Conservation (phyloP, 2,888 invertebrate genomes). For the Standfussiana lucernea region DNA sequence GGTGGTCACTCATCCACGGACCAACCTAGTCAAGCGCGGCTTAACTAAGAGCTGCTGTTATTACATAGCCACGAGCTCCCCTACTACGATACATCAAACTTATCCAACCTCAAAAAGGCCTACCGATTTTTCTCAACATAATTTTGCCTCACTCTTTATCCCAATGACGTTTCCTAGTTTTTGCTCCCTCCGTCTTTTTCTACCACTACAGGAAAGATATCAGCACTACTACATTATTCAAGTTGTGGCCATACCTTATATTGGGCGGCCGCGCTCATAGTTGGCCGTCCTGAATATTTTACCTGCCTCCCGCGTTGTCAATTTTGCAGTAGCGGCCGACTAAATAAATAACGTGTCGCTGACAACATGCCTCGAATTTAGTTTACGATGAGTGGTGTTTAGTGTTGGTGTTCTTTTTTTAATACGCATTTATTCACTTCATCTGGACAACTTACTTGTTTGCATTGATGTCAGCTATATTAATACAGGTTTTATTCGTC, state of each 20-base stretch:
- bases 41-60: too few species aligned
- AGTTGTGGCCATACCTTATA: constrained; percentile 57
- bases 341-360: constrained; percentile 51
- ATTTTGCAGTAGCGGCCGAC: constrained; percentile 36
- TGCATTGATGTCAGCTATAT: too few species aligned
- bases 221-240: constrained; percentile 67
- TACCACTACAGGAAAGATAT: constrained; percentile 51
- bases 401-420: constrained; percentile 2
- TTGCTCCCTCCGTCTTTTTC: constrained; percentile 5
- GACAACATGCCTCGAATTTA: constrained; percentile 39
- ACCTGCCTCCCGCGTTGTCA: constrained; percentile 48
- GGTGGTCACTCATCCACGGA: too few species aligned
- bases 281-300: constrained; percentile 66
- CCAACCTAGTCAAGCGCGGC: too few species aligned
- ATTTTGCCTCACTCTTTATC: not conserved
- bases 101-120: too few species aligned
- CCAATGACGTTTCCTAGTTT: not conserved
- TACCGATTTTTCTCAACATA: too few species aligned
- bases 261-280: constrained; percentile 56
- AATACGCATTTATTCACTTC: not conserved
- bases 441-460: too few species aligned
- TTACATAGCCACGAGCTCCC: too few species aligned
- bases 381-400: constrained; percentile 23
- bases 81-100: too few species aligned
- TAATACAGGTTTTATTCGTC: too few species aligned